Base-by-base conservation (phyloP, 2,888 invertebrate species). In the Nematopogon swammerdamellus region DNA sequence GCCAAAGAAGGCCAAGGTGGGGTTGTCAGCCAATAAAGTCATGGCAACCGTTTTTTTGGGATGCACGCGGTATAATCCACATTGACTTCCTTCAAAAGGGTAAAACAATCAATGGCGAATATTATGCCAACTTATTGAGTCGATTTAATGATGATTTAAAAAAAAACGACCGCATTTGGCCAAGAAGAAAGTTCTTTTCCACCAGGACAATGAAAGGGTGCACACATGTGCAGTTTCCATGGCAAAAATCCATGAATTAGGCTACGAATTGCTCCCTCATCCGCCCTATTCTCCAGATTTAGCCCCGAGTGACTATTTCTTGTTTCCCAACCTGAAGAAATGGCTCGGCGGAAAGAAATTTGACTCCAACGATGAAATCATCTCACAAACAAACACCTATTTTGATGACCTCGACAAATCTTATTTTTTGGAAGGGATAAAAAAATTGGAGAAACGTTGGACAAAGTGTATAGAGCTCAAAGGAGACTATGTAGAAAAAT, bases 1-100 rank as follows among this genome's bases (percentile, higher is more conserved):
- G 54, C 59, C 55, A 54, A 59, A 57, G 54, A 57, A 57, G 54
- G 55, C 53, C 17, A 59, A 57, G 53, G 49, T 25, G 25, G 25
- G 25, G 4, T 25, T 53, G 50, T 58, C 54, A 25, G 54, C 54
- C 36, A 50, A 51, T 44, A 56, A 57, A 49, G 53, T 58, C 43
- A 56, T 58, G 58, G 55, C 53, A 8, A 53, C 51, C 10, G 44
- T n/a, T 44, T 10, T 44, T 44, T 17, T 44, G 44, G 44, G 44
- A 44, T 44, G 14, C 18, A 44, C 44, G 14, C 14, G 44, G 44
- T 44, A 17, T 44, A 17, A 44, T 44, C 44, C 17, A 17, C 44
- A 44, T 44, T 17, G 44, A 44, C 8, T 44, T 17, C 44, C 44
- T 44, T 16, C 2, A 44, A 17, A 44, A 44, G 44, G 44, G 11